A percentile compares a stretch with the other conserved stretches of the same genome.
Evolutionary conservation across 2,113 vertebrate genomes (phyloP).

Genomic region (Crotalus horridus): DNA sequence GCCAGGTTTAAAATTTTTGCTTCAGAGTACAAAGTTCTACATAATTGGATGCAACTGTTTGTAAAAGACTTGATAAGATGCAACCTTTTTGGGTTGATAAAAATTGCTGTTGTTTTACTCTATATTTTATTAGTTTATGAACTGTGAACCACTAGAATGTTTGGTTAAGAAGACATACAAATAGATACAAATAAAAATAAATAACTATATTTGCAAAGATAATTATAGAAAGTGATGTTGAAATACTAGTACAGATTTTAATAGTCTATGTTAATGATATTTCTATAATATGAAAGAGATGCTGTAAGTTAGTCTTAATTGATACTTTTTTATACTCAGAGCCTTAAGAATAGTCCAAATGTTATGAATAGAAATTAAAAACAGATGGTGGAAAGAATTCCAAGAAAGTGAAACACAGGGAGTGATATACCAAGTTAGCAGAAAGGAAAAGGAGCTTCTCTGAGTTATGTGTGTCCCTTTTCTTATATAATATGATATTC

Average conservation of each 20-base stretch:
- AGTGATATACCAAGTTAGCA: constrained; percentile 54
- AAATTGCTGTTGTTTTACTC: not conserved
- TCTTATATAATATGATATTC: constrained; percentile 39
- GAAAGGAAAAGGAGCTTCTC: constrained; percentile 35
- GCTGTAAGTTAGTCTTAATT: constrained; percentile 68
- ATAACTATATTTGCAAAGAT: constrained; percentile 7
- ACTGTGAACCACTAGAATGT: not conserved
- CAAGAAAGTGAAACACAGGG: constrained; percentile 59
- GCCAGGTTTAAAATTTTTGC: not conserved
- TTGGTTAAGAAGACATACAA: not conserved
- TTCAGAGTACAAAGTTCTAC: not conserved
- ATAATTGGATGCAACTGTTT: not conserved
- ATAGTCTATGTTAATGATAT: constrained; percentile 12
- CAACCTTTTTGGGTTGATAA: not conserved
- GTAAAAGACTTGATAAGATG: not conserved
- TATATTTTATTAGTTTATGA: not conserved
- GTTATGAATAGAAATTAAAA: constrained; percentile 72
- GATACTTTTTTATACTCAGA: constrained; percentile 62
- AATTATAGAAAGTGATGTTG: constrained; percentile 14
- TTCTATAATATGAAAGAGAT: constrained; percentile 52
- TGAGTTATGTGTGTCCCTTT: constrained; percentile 39
- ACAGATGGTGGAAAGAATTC: constrained; percentile 69
- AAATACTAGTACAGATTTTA: constrained; percentile 30
- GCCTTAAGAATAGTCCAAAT: constrained; percentile 61
- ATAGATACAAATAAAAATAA: not conserved